A percentile compares a stretch with the other conserved stretches of the same genome.
Evolutionary conservation across 2,888 invertebrate species (phyloP).

Genomic region (Zhuqinia jingwanae): DNA sequence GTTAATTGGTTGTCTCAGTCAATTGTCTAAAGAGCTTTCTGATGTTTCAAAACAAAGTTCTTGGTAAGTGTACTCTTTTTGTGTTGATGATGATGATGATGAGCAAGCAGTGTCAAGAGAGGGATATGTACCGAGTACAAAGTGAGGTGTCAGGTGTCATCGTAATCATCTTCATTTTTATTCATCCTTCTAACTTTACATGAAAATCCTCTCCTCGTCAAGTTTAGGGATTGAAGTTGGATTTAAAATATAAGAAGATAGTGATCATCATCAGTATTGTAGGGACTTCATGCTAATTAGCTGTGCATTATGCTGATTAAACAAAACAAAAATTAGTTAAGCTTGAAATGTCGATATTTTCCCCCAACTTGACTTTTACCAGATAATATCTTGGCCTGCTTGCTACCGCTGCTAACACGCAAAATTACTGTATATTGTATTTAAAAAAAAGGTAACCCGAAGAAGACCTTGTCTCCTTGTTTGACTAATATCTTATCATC

Average conservation of each 20-base stretch:
- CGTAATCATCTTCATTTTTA: background rate
- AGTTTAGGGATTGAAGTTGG: too few species aligned
- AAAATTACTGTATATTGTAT: too few species aligned
- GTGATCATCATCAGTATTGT: constrained; percentile 1
- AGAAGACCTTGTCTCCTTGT: background rate
- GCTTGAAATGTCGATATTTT: background rate
- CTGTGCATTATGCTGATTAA: background rate
- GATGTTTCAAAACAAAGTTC: background rate
- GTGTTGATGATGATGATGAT: constrained; percentile 2
- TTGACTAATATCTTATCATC: background rate
- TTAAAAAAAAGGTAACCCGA: background rate
- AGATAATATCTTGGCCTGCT: background rate
- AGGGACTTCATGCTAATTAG: constrained; percentile 36
- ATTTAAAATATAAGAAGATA: background rate
- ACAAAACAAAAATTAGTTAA: background rate
- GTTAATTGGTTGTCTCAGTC: constrained; percentile 15
- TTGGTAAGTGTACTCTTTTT: background rate
- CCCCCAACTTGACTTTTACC: background rate
- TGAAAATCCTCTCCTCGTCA: background rate
- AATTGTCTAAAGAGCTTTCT: background rate
- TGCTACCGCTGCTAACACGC: background rate
- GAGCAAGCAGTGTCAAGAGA: constrained; percentile 28
- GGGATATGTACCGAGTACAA: background rate
- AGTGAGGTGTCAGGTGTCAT: background rate
- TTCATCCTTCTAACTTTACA: background rate